phyloP scores from a whole-genome alignment of 1,140 invertebrate genomes.

The Halotydeus destructor region DNA sequence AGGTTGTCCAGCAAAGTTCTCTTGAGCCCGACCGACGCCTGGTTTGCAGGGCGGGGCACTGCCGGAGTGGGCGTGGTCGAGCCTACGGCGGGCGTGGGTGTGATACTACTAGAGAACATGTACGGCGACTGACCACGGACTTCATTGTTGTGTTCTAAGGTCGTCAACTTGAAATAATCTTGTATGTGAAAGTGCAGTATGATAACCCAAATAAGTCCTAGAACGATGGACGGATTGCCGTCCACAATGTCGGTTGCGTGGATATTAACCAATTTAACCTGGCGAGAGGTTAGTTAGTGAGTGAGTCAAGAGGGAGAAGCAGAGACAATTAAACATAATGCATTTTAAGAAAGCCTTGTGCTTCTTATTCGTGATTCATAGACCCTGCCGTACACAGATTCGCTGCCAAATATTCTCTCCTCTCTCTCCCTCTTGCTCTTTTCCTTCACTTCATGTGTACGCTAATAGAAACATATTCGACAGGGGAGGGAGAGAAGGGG shows the following conservation, averaged over 20 bases:
- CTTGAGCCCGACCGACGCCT: background rate
- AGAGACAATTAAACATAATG: no score
- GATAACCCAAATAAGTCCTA: conserved; percentile 97
- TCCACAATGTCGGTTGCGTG: conserved; percentile 94
- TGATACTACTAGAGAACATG: no score
- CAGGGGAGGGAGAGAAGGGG: conserved; percentile 16
- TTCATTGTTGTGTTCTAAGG: conserved; percentile 3
- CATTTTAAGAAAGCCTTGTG: no score
- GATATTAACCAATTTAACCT: conserved; percentile 97
- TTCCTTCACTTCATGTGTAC: no score
- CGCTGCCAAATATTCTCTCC: no score
- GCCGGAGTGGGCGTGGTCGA: background rate
- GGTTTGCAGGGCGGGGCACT: background rate
- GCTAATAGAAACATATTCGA: no score
- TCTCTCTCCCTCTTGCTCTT: no score
- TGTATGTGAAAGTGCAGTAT: conserved; percentile 97
- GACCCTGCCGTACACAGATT: no score
- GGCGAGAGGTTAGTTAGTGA: conserved; percentile 18
- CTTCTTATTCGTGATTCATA: no score
- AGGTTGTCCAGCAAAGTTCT: conserved; percentile 1
- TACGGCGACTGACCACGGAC: background rate
- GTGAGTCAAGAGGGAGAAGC: no score
- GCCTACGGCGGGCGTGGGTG: background rate
- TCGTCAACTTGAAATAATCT: conserved; percentile 2
- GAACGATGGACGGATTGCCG: conserved; percentile 83